Percentiles rank a stretch among this genome's conserved stretches.
Conservation (phyloP, 2,888 invertebrate genomes). For the Subacronicta megacephala region DNA sequence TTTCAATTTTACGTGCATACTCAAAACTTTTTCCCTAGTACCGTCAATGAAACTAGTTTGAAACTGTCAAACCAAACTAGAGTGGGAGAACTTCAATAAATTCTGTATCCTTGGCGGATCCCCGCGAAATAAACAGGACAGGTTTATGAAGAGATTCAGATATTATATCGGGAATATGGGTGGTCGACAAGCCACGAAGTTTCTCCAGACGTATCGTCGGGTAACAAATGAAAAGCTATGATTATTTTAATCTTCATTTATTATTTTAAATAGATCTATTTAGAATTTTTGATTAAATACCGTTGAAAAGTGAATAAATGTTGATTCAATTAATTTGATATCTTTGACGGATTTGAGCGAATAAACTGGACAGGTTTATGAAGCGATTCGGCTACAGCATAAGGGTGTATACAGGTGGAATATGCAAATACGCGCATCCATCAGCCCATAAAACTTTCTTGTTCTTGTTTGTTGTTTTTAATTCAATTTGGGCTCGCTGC, state of each 20-base stretch:
- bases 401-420: slow-evolving; percentile 6
- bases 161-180: slow-evolving; percentile 1
- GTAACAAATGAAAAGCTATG: no score
- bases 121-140: slow-evolving; percentile 46
- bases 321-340: slow-evolving; percentile 20
- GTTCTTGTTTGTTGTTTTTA: slow-evolving; percentile 41
- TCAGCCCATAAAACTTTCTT: slow-evolving; percentile 42
- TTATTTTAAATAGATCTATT: no score
- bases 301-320: background rate
- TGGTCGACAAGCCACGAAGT: no score
- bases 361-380: slow-evolving; percentile 40
- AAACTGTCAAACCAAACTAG: slow-evolving; percentile 46
- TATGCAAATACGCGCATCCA: slow-evolving; percentile 44
- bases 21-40: slow-evolving; percentile 52
- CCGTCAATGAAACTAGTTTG: slow-evolving; percentile 52
- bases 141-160: slow-evolving; percentile 45
- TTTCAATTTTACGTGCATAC: slow-evolving; percentile 60
- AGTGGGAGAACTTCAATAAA: slow-evolving; percentile 46
- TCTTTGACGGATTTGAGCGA: slow-evolving; percentile 13
- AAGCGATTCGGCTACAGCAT: slow-evolving; percentile 14
- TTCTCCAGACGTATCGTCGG: no score
- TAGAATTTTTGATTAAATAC: no score
- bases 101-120: slow-evolving; percentile 46
- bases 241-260: no score
- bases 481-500: slow-evolving; percentile 20